Base-by-base conservation (phyloP, 2,888 invertebrate species). In the Caradrina kadenii region DNA sequence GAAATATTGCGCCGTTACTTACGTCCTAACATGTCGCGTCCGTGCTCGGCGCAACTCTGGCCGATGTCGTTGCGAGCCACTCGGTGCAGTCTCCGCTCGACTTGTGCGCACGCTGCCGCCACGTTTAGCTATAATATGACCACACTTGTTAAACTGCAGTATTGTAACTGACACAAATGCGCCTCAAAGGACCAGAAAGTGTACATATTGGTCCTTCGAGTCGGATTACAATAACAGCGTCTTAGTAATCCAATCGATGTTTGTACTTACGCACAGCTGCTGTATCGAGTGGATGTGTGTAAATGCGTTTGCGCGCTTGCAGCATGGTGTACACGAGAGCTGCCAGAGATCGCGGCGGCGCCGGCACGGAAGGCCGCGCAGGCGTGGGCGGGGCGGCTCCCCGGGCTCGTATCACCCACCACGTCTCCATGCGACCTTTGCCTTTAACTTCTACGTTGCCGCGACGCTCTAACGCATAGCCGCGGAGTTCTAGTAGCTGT, bases 341-440 rank as follows among this genome's bases (percentile, higher is more conserved):
- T 17, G 98, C 98, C 81, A 99, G 97, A 55, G 94, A 92, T 86
- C 98, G 98, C 71, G 91, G 97, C 96, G 97, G 97, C 81, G 85
- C 79, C 22, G 97, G 97, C 82, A 55, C 67, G 1, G 87, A 97
- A 97, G 56, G 97, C 94, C 81, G 97, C 95, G 78, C 96, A 96
- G 53, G 94, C 45, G 96, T 93, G 49, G 95, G 21, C 96, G 96
- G 15, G 13, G 96, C 95, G 21, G 96, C 93, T 10, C 96, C 96
- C 67, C 97, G 96, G 56, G 97, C 96, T 21, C 97, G 97, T 61
- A 97, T 93, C 63, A 99, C 98, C 94, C 98, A 99, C 94, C 98
- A 99, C n/a, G 99, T 99, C 92, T 98, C 98, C 99, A 99, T 99
- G 81, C 97, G 97, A 0, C 99, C 99, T 93, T 99, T 99, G 72